These are phyloP conservation scores for Naso thynnoides DNA, from an alignment of 2,797 vertebrate genomes.

Conservation along the genomic window DNA sequence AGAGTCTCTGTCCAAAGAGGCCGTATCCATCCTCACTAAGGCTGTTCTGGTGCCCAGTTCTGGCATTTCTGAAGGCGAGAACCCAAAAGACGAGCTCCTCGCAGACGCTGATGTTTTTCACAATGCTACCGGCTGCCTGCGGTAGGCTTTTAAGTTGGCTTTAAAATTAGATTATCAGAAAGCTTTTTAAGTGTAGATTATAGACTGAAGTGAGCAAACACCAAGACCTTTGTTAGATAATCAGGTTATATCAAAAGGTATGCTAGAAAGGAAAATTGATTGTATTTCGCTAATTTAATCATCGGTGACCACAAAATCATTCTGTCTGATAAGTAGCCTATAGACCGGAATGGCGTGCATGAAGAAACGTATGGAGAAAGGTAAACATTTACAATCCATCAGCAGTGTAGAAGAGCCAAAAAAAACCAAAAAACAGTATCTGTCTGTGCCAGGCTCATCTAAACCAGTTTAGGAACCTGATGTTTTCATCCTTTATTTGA, in stretches of 20 bases:
- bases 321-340: neutral
- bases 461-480: neutral
- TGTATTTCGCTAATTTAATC: neutral
- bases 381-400: neutral
- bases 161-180: neutral
- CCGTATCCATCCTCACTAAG: slow-evolving; percentile 84
- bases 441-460: neutral
- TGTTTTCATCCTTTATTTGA: neutral
- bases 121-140: slow-evolving; percentile 92
- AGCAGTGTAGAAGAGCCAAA: slow-evolving; percentile 1
- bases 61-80: slow-evolving; percentile 91
- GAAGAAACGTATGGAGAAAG: neutral
- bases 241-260: neutral
- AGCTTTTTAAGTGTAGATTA: neutral
- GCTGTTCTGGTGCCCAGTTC: slow-evolving; percentile 91
- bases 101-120: slow-evolving; percentile 90
- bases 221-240: neutral
- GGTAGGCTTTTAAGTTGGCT: slow-evolving; percentile 79
- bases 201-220: slow-evolving; percentile 18
- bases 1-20: slow-evolving; percentile 83
- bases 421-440: neutral
- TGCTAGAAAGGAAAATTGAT: neutral
- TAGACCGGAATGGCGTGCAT: neutral
- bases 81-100: slow-evolving; percentile 90
- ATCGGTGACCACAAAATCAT: neutral